These are phyloP conservation scores for Mylabris phalerata DNA, from an alignment of 1,140 invertebrate species.

Conservation along the genomic window DNA sequence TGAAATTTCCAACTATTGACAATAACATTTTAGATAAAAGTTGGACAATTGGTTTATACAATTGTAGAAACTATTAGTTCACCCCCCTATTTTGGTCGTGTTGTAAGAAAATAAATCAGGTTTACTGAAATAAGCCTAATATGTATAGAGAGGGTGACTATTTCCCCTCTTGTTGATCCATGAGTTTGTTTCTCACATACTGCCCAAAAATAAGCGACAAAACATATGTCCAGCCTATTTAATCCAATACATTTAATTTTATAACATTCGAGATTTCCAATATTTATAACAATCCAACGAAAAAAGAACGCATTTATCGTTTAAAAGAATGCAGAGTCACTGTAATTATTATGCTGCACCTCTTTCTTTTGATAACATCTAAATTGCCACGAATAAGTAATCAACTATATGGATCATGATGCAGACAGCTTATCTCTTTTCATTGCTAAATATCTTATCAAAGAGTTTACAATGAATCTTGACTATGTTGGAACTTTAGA, in stretches of 20 bases:
- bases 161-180: background rate
- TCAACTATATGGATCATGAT: constrained; percentile 6
- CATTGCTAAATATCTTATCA: too few species aligned
- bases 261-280: background rate
- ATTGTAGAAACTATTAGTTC: too few species aligned
- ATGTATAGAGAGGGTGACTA: background rate
- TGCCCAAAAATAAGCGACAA: too few species aligned
- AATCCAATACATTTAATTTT: too few species aligned
- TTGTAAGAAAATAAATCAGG: constrained; percentile 10
- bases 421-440: background rate
- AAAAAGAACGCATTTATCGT: background rate
- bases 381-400: constrained; percentile 19
- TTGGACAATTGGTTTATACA: too few species aligned
- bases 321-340: constrained; percentile 12
- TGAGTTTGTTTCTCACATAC: too few species aligned
- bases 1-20: too few species aligned
- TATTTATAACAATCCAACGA: background rate
- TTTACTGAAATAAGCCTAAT: background rate
- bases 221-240: too few species aligned
- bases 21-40: too few species aligned
- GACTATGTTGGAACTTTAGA: too few species aligned
- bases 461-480: too few species aligned
- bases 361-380: constrained; percentile 20
- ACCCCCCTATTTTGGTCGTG: background rate
- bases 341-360: constrained; percentile 23